These are phyloP conservation scores for Oxyruncus cristatus DNA, from an alignment of 2,113 vertebrate genomes.

Conservation along the genomic window DNA sequence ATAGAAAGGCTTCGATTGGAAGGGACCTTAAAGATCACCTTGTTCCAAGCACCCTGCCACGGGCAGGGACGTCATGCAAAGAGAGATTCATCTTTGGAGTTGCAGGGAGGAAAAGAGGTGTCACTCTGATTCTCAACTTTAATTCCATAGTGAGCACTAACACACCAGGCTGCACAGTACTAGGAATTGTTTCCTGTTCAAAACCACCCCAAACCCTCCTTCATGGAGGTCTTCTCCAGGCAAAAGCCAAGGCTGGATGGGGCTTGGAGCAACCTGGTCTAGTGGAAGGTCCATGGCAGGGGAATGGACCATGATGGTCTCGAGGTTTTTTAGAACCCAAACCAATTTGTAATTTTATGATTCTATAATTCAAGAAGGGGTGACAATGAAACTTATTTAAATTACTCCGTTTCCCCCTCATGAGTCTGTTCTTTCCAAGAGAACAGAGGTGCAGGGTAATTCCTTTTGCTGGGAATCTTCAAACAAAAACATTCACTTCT, in stretches of 20 bases:
- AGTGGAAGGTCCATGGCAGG: not conserved
- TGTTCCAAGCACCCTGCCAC: not conserved
- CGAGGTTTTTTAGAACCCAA: not conserved
- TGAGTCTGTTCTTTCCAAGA: not conserved
- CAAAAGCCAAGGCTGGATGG: not conserved
- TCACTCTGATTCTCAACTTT: not conserved
- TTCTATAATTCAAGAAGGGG: not conserved
- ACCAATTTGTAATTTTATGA: not conserved
- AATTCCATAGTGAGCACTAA: not conserved
- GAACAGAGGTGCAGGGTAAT: not conserved
- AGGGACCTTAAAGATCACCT: not conserved
- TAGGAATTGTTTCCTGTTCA: not conserved
- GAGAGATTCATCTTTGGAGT: not conserved
- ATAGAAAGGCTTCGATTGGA: not conserved
- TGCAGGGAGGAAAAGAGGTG: not conserved
- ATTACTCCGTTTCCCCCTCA: not conserved
- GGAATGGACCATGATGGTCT: accelerated
- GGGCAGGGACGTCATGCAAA: not conserved
- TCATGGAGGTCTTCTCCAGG: not conserved
- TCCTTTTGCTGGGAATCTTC: not conserved
- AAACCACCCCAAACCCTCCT: not conserved
- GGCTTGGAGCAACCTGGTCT: accelerated
- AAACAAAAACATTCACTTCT: too few relatives aligned
- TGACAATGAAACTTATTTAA: not conserved
- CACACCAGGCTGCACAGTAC: not conserved